phyloP scores from a whole-genome alignment of 1,140 invertebrate species.

The Lasaia peninsularis region DNA sequence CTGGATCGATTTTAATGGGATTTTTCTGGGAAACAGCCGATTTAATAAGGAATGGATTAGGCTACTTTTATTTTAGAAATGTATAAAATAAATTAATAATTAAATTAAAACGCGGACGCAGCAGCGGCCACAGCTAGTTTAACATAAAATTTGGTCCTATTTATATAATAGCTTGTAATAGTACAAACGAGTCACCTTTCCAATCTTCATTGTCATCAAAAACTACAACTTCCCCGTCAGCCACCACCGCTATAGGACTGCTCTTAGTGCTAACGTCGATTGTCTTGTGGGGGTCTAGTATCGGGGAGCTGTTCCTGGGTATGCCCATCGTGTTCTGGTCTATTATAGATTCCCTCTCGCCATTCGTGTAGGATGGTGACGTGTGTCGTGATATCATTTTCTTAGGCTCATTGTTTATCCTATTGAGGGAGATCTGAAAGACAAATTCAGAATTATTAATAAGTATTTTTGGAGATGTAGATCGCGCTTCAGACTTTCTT shows the following conservation, averaged over 20 bases:
- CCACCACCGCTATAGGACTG: slow-evolving; percentile 78
- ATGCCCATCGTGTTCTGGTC: slow-evolving; percentile 62
- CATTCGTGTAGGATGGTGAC: slow-evolving; percentile 72
- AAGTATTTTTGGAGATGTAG: no score
- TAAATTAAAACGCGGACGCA: no score
- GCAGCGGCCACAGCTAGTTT: no score
- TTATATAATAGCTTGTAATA: not conserved
- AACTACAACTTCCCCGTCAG: slow-evolving; percentile 86
- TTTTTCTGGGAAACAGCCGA: no score
- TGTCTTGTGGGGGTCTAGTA: slow-evolving; percentile 69
- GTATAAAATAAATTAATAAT: no score
- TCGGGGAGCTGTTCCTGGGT: slow-evolving; percentile 73
- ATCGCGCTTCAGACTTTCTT: no score
- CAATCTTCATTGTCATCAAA: slow-evolving; percentile 89
- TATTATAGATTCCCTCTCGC: slow-evolving; percentile 47
- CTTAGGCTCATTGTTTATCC: slow-evolving; percentile 66
- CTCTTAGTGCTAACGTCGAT: slow-evolving; percentile 64
- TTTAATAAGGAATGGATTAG: no score
- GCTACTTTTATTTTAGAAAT: no score
- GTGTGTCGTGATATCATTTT: slow-evolving; percentile 78
- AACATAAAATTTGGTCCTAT: no score
- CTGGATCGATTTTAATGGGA: no score
- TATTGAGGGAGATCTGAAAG: slow-evolving; percentile 63
- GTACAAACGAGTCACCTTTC: slow-evolving; percentile 69
- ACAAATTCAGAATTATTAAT: not conserved